Percentiles rank a stretch among this genome's conserved stretches.
Evolutionary conservation across 64 coral and sea anemone species (phyloP).

Genomic region (Catalaphyllia jardinei): DNA sequence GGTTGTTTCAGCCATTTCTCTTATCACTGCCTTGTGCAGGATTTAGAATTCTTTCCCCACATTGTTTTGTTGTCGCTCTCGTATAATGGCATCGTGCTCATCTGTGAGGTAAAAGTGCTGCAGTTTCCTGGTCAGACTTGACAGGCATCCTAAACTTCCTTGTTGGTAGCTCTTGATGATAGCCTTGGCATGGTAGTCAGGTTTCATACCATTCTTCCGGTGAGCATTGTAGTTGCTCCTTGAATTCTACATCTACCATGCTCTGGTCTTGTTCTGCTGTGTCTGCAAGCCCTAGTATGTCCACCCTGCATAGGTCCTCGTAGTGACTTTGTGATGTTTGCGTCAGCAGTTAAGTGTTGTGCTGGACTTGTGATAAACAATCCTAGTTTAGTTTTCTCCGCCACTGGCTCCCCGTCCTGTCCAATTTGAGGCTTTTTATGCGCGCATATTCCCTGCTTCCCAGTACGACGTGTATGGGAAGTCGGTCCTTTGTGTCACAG

Average conservation of each 20-base stretch:
- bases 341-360: background rate
- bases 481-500: no score
- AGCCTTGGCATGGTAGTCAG: conserved; percentile 28
- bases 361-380: conserved; percentile 18
- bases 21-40: no score
- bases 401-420: conserved; percentile 22
- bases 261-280: background rate
- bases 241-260: background rate
- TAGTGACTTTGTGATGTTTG: background rate
- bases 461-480: no score
- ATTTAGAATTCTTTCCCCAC: no score
- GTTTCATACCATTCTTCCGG: conserved; percentile 54
- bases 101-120: background rate
- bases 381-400: conserved; percentile 52
- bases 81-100: conserved; percentile 30
- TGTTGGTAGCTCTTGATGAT: conserved; percentile 25
- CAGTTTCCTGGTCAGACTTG: conserved; percentile 25
- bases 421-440: no score
- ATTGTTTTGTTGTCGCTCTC: background rate
- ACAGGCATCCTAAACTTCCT: conserved; percentile 22
- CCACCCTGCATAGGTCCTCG: conserved; percentile 11
- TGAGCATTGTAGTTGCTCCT: background rate
- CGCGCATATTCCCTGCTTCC: no score
- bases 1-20: no score
- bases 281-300: conserved; percentile 24